Evolutionary conservation across 2,888 invertebrate genomes (phyloP).

Genomic region (Diogma glabrata): DNA sequence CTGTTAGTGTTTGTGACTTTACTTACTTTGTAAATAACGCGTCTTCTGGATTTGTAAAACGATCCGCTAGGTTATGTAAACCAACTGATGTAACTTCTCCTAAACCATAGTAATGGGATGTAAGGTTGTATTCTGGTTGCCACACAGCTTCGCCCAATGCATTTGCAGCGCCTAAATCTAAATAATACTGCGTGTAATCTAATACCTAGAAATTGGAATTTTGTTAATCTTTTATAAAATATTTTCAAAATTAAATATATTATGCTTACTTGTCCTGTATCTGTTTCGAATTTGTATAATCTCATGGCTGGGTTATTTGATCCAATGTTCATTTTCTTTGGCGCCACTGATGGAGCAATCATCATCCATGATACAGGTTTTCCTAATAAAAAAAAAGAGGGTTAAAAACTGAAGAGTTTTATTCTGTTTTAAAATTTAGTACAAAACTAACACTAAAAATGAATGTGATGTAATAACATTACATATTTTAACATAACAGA

Average conservation of each 20-base stretch:
- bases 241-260: background rate
- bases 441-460: too few relatives aligned
- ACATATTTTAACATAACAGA: too few relatives aligned
- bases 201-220: conserved; percentile 48
- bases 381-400: conserved; percentile 42
- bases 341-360: conserved; percentile 82
- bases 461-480: too few relatives aligned
- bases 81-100: conserved; percentile 64
- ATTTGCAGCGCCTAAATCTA: conserved; percentile 67
- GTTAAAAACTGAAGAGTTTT: too few relatives aligned
- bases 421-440: too few relatives aligned
- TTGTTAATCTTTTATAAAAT: background rate
- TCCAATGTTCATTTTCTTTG: conserved; percentile 62
- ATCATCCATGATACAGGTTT: conserved; percentile 78
- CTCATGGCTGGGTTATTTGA: conserved; percentile 82
- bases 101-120: conserved; percentile 67
- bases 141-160: conserved; percentile 58
- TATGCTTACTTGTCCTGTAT: conserved; percentile 64
- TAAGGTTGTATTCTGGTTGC: conserved; percentile 76
- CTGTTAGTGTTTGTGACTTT: too few relatives aligned
- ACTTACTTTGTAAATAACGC: conserved; percentile 65
- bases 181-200: conserved; percentile 81
- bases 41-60: conserved; percentile 62
- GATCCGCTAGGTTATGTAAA: conserved; percentile 69
- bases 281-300: conserved; percentile 80